Evolutionary conservation across 1,140 invertebrate genomes (phyloP), one percentile per base, ranked within the genome.

Genomic region (Steinernema khuongi): DNA sequence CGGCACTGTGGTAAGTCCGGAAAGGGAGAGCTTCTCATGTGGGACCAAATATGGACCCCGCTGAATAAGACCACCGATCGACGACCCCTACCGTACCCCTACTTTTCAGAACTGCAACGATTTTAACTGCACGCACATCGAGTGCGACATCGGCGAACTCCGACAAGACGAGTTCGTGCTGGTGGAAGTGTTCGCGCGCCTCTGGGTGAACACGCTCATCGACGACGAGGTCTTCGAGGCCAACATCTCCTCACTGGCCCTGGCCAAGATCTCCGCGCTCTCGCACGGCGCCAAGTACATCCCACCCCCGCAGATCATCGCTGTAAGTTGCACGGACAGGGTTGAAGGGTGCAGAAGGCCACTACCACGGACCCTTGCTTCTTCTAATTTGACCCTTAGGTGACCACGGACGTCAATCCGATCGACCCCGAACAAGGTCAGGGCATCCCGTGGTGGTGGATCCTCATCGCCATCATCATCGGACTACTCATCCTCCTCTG

Each of bases 191-290:
- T 85, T 83, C 70, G 79, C 83, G 29, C 76, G 82, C n/a, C 79
- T 83, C 1, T 82, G 76, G 79, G 74, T 83, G 1, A 85, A 85
- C 67, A 85, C 83, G 17, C 67, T 84, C 31, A 85, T 84, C 36
- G 81, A 84, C 67, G 80, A 82, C 22, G 68, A 75, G 29, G 70
- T 79, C 60, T 67, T 68, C 11, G 82, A 81, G 33, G 80, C 75
- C n/a, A 83, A 83, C 31, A 79, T 84, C 1, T 79, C 83, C 4
- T 84, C 82, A 1, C 33, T 84, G 14, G 82, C 81, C 7, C 68
- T 84, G 28, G 82, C 82, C 30, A 71, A 83, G 66, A 82, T 84
- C 32, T 76, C 79, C 26, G 71, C 80, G 26, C 71, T 81, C 26
- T 81, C 80, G 19, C 70, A 68, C 44, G 81, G 79, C 19, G 73